Evolutionary conservation across 2,888 invertebrate genomes (phyloP).

Genomic region (Acleris laterana): DNA sequence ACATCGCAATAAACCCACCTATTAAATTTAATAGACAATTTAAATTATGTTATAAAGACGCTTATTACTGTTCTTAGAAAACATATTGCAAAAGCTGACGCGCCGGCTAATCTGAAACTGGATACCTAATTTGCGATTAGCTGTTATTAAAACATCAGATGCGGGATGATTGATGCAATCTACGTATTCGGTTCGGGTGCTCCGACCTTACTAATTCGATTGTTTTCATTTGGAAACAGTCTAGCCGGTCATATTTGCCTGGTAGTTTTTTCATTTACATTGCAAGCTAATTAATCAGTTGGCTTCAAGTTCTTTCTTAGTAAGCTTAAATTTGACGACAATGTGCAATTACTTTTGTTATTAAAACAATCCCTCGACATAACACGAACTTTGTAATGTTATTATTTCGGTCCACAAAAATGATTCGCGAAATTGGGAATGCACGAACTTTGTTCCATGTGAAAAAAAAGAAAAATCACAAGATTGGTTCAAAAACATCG

Average conservation of each 20-base stretch:
- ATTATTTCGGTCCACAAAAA: neutral
- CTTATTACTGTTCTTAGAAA: constrained; percentile 31
- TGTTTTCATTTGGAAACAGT: constrained; percentile 53
- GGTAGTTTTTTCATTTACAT: constrained; percentile 37
- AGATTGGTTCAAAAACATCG: too few relatives aligned
- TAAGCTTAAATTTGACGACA: constrained; percentile 18
- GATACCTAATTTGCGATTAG: constrained; percentile 47
- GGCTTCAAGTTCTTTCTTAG: constrained; percentile 10
- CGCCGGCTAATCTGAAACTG: constrained; percentile 46
- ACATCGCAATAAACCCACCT: constrained; percentile 17
- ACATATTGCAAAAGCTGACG: constrained; percentile 33
- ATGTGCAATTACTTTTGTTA: constrained; percentile 1
- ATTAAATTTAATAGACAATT: constrained; percentile 30
- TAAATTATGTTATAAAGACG: constrained; percentile 24
- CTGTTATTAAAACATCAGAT: constrained; percentile 57
- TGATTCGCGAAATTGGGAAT: too few relatives aligned
- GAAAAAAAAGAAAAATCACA: too few relatives aligned
- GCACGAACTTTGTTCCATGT: too few relatives aligned
- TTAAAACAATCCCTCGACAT: constrained; percentile 1
- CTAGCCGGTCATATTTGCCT: constrained; percentile 53
- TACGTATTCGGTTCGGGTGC: constrained; percentile 43
- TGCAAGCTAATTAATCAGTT: constrained; percentile 23
- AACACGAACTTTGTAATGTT: neutral
- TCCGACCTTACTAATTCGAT: constrained; percentile 53
- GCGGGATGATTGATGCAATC: constrained; percentile 55